phyloP scores from a whole-genome alignment of 2,797 vertebrate species.

The Peromyscus melanophrys region DNA sequence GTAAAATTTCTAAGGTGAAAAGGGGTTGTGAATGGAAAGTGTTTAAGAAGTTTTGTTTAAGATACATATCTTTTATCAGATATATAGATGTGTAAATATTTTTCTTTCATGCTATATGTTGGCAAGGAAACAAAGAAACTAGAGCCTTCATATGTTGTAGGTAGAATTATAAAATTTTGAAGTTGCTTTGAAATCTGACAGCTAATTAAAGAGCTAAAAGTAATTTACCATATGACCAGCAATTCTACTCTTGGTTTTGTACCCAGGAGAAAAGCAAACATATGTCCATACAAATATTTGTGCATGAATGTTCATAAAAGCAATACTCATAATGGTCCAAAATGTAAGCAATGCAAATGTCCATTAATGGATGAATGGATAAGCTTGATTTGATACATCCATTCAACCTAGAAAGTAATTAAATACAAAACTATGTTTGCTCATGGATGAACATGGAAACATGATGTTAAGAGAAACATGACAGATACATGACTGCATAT shows the following conservation, averaged over 20 bases:
- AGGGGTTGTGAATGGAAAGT: background rate
- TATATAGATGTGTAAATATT: conserved; percentile 27
- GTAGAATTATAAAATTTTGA: conserved; percentile 2
- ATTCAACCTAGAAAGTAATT: conserved; percentile 28
- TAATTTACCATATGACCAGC: background rate
- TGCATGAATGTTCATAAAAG: background rate
- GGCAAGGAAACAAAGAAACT: background rate
- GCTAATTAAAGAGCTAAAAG: conserved; percentile 18
- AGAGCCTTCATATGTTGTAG: background rate
- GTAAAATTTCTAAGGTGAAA: background rate
- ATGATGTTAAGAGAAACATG: background rate
- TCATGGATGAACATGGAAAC: background rate
- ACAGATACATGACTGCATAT: background rate
- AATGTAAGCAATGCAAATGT: background rate
- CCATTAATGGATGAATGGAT: background rate
- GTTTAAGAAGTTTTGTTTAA: conserved; percentile 26
- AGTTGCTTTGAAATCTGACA: conserved; percentile 21
- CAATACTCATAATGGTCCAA: background rate
- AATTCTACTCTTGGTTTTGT: conserved; percentile 20
- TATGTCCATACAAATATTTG: background rate
- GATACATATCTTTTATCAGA: conserved; percentile 19
- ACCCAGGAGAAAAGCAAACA: conserved; percentile 24
- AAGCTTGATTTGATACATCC: background rate
- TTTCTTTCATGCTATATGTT: background rate
- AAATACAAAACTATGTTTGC: background rate